Evolutionary conservation across 2,888 invertebrate species (phyloP), one percentile per base, ranked within the genome.

Genomic region (Clunio marinus): DNA sequence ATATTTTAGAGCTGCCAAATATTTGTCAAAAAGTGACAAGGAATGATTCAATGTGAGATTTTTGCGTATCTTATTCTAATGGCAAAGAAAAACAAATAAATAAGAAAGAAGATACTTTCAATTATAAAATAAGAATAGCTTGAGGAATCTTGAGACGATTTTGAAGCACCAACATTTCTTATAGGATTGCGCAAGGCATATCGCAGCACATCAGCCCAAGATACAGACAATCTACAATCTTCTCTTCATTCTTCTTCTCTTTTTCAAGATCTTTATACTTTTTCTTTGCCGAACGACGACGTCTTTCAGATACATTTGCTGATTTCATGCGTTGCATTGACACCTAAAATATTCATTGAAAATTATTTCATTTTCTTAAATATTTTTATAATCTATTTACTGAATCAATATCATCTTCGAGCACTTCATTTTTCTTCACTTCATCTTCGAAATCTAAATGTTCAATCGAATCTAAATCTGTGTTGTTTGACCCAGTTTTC

Each of bases 181-280:
- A 78, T 70, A 77, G 77, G 72, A 78, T 78, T 71, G 77, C 73
- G 72, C 78, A 78, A 17, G 51, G 51, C 17, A 51, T 51, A 70
- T 78, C 78, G 73, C 78, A 78, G 73, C 78, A 78, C 77, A 78
- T 77, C 41, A 78, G 73, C 32, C 78, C 76, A 71, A 76, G 77
- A 71, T 78, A 78, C 22, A 78, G 73, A 72, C 78, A 78, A 71
- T 77, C 78, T 15, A 78, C 77, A 41, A 76, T 73, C 69, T 76
- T 76, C 32, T 78, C 77, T 67, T 78, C 76, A 28, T 71, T 73
- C 20, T 74, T 73, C 15, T 73, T 71, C n/a, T 70, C 22, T 35
- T 28, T 27, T 59, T 37, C 51, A 22, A 51, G 51, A 58, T 63
- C 32, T 60, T 68, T 41, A 58, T 68, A 69, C 55, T 68, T 69